Conservation (phyloP, 1,140 invertebrate species). For the Notospermus geniculatus region DNA sequence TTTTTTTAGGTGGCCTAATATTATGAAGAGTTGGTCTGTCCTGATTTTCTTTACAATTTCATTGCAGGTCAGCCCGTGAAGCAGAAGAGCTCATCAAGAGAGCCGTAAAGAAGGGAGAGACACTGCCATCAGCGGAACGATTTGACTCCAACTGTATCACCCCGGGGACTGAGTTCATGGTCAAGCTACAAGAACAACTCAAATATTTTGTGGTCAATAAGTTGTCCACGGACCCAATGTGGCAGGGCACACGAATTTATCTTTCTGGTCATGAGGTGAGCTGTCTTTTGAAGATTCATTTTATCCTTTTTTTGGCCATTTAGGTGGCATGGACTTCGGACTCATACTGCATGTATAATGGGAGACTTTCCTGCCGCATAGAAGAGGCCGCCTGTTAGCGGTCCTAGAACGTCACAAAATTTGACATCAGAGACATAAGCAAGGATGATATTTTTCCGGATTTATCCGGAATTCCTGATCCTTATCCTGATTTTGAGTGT, state of each 20-base stretch:
- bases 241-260: conserved; percentile 63
- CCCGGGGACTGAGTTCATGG: conserved; percentile 66
- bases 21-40: too few species aligned
- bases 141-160: conserved; percentile 98
- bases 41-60: too few species aligned
- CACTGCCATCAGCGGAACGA: conserved; percentile 66
- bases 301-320: conserved; percentile 61
- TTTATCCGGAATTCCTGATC: too few species aligned
- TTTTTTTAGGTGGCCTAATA: too few species aligned
- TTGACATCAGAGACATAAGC: too few species aligned
- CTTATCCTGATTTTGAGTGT: too few species aligned
- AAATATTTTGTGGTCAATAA: conserved; percentile 86
- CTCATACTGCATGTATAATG: too few species aligned
- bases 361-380: too few species aligned
- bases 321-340: too few species aligned
- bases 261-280: conserved; percentile 57
- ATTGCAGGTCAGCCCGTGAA: conserved; percentile 85
- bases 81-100: conserved; percentile 74
- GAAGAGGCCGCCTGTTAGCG: too few species aligned
- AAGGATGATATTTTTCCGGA: too few species aligned
- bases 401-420: too few species aligned
- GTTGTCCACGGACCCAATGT: conserved; percentile 76
- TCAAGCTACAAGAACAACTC: conserved; percentile 77
- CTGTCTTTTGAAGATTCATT: conserved; percentile 7
- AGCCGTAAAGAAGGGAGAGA: conserved; percentile 67